Evolutionary conservation across 1,140 invertebrate species (phyloP).

Genomic region (Ceratina australensis): DNA sequence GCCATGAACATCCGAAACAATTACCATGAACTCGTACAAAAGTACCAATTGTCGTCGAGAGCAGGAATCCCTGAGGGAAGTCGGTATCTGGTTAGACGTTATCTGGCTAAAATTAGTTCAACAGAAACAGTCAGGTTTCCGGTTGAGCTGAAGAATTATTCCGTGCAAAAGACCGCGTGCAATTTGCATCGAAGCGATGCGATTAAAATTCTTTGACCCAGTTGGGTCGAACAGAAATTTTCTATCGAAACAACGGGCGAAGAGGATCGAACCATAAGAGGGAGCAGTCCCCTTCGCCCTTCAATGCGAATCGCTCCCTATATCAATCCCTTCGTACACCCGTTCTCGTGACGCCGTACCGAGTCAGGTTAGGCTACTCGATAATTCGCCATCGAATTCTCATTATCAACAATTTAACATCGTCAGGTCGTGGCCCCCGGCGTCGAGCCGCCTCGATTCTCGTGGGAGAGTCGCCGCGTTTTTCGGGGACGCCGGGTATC

Average conservation of each 20-base stretch:
- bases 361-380: no score
- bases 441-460: neutral
- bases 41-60: neutral
- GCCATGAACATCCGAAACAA: neutral
- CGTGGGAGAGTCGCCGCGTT: neutral
- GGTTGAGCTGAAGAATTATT: slow-evolving; percentile 11
- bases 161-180: slow-evolving; percentile 31
- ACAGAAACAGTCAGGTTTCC: slow-evolving; percentile 13
- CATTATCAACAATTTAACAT: slow-evolving; percentile 45
- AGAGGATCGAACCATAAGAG: neutral
- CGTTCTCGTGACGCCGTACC: no score
- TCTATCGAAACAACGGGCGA: neutral
- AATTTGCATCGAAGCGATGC: slow-evolving; percentile 31
- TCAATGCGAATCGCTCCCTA: neutral
- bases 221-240: slow-evolving; percentile 30
- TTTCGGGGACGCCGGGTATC: neutral
- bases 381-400: slow-evolving; percentile 35
- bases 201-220: slow-evolving; percentile 47
- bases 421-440: neutral
- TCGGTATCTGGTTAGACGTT: no score
- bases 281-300: neutral
- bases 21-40: neutral
- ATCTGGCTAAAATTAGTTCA: slow-evolving; percentile 22
- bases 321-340: no score
- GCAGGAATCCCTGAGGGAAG: neutral